Evolutionary conservation across 2,113 vertebrate species (phyloP).

Genomic region (Tetrax tetrax): DNA sequence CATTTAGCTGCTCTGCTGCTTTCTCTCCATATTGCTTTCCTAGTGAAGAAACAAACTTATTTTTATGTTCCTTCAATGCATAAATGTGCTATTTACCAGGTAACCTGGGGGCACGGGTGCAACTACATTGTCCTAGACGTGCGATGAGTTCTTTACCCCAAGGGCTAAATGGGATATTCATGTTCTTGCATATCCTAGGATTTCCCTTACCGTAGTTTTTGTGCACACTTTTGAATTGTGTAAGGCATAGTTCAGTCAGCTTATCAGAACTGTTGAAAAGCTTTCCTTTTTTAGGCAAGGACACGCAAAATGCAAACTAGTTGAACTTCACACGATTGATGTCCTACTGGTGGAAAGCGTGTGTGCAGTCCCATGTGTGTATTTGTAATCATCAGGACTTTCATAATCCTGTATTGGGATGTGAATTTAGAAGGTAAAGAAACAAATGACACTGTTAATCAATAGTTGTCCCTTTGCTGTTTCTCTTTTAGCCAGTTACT

Average conservation of each 20-base stretch:
- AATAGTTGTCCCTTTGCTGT: fast-evolving
- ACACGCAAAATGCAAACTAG: background rate
- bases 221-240: background rate
- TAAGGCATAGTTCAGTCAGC: background rate
- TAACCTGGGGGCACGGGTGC: background rate
- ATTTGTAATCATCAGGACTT: too few relatives aligned
- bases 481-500: background rate
- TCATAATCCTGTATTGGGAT: too few relatives aligned
- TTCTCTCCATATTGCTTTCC: background rate
- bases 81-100: background rate
- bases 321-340: background rate
- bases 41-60: background rate
- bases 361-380: too few relatives aligned
- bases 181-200: background rate
- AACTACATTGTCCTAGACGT: background rate
- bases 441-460: too few relatives aligned
- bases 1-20: background rate
- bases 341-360: too few relatives aligned
- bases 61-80: background rate
- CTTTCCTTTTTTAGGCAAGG: background rate
- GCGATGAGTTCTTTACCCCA: fast-evolving
- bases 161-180: background rate
- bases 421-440: too few relatives aligned
- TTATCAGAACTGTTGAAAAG: background rate
- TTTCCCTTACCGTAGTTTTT: background rate